Base-by-base conservation (phyloP, 2,113 vertebrate species). In the Dipodomys stephensi region DNA sequence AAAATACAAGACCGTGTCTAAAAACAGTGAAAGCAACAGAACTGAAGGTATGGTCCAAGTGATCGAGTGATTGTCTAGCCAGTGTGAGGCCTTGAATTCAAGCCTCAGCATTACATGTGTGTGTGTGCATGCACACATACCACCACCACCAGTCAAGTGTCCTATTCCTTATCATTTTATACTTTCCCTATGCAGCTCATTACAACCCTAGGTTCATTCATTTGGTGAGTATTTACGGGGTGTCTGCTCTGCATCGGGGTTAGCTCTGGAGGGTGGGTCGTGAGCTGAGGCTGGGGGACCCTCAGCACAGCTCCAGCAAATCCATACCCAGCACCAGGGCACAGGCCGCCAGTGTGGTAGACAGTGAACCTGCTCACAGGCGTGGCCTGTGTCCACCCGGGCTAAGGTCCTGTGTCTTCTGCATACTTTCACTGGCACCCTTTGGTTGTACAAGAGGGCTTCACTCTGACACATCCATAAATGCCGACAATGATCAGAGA, bases 281-380 rank as follows among this genome's bases (percentile, higher is more conserved):
- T 11, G n/a, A 39, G 46, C 9, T 12, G 6, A 67, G 39, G 62
- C 35, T 39, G 35, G 35, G 35, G 35, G 35, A 39, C 35, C 35
- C 35, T 39, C 35, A 39, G 35, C 35, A 39, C 35, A 39, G 35
- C 35, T 28, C 30, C 9, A 2, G 35, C 3, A 7, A 57, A 30
- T 8, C 62, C 19, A 30, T 81, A 25, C 0, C 4, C 22, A 0
- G 4, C 15, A 9, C 27, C 2, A 1, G 3, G 7, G 68, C 9
- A n/a, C 62, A 19, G 32, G 22, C 7, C 1, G 32, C 2, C 5
- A 44, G 0, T 12, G 23, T 20, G 19, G 32, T 5, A 1, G 9
- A 57, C 73, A 15, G n/a, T 7, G 28, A 0, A 1, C 1, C 0
- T 8, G 46, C 53, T 39, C 20, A 22, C 35, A 39, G 0, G 23